Percentiles rank a stretch among this genome's conserved stretches.
Evolutionary conservation across 1,140 invertebrate species (phyloP).

Genomic region (Zophobas morio): DNA sequence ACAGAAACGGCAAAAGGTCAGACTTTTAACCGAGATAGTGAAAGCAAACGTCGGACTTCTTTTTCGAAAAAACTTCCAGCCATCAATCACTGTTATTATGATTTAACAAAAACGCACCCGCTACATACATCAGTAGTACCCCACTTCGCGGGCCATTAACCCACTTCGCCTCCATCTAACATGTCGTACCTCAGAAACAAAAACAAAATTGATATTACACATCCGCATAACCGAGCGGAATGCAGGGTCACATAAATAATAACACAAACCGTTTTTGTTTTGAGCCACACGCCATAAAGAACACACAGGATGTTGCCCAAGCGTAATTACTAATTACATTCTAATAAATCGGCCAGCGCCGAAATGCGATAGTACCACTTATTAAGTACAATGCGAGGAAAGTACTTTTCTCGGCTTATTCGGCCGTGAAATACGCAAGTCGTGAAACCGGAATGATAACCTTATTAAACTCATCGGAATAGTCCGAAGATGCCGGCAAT

Average conservation of each 20-base stretch:
- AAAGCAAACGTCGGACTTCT: conserved; percentile 12
- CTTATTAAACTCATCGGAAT: neutral
- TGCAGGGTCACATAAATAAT: conserved; percentile 8
- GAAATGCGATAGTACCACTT: neutral
- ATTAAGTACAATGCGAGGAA: neutral
- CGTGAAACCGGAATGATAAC: conserved; percentile 20
- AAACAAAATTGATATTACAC: conserved; percentile 38
- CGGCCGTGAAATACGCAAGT: conserved; percentile 15
- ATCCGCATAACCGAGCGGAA: conserved; percentile 34
- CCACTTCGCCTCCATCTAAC: neutral
- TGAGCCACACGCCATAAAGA: conserved; percentile 32
- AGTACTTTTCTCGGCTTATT: conserved; percentile 16
- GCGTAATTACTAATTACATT: conserved; percentile 8
- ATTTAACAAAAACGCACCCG: too few species aligned
- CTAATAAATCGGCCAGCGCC: conserved; percentile 10
- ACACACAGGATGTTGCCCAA: conserved; percentile 14
- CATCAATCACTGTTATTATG: neutral
- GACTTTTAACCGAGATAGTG: conserved; percentile 5
- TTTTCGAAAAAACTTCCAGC: neutral
- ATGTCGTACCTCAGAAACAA: neutral
- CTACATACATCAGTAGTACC: neutral
- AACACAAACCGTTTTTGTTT: conserved; percentile 37
- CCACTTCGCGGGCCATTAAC: neutral
- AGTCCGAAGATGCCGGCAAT: neutral
- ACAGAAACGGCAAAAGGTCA: conserved; percentile 11